phyloP scores from a whole-genome alignment of 2,113 vertebrate species.

The Phyllostomus hastatus region DNA sequence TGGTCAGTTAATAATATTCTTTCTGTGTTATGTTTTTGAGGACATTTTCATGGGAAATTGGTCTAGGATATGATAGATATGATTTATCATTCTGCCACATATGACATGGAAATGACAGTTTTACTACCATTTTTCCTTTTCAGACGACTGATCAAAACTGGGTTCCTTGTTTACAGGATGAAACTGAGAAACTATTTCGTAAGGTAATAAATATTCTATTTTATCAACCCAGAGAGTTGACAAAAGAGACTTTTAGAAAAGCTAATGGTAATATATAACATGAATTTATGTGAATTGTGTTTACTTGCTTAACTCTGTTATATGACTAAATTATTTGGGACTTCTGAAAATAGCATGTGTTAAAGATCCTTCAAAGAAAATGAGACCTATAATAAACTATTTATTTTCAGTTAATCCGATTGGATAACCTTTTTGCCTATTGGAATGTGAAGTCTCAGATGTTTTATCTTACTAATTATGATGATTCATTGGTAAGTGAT shows the following conservation, averaged over 20 bases:
- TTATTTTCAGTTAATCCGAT: slow-evolving; percentile 88
- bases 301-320: background rate
- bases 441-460: slow-evolving; percentile 96
- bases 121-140: slow-evolving; percentile 43
- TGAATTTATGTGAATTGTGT: background rate
- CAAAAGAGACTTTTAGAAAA: slow-evolving; percentile 5
- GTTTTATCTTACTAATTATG: slow-evolving; percentile 86
- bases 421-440: slow-evolving; percentile 97
- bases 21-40: slow-evolving; percentile 12
- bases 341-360: background rate
- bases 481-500: slow-evolving; percentile 91
- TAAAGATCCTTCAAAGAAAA: slow-evolving; percentile 29
- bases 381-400: background rate
- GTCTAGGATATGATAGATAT: background rate
- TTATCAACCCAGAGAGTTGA: background rate
- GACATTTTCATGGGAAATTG: slow-evolving; percentile 17
- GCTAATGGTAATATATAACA: background rate
- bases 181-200: slow-evolving; percentile 92
- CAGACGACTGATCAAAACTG: slow-evolving; percentile 95
- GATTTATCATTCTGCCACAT: background rate
- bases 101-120: background rate
- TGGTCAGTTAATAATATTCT: slow-evolving; percentile 29
- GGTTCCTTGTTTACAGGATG: slow-evolving; percentile 94
- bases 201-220: slow-evolving; percentile 85
- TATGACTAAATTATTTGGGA: slow-evolving; percentile 21